Percentiles rank a stretch among this genome's conserved stretches.
These are phyloP conservation scores for Odontophorus gujanensis DNA, from an alignment of 2,113 vertebrate species.

Conservation along the genomic window DNA sequence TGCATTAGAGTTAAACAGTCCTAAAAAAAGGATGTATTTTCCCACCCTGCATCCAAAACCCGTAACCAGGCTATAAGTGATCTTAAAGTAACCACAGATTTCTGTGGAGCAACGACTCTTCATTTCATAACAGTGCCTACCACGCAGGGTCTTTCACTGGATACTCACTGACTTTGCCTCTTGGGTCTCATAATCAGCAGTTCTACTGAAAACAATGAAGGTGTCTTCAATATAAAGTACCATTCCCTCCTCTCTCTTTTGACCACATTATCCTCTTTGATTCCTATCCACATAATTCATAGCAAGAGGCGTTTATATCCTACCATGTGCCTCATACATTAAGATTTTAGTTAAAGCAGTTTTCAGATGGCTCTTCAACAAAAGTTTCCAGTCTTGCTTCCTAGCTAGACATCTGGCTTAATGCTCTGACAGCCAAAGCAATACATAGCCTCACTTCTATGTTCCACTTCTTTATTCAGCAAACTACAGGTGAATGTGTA, in stretches of 20 bases:
- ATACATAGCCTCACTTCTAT: not conserved
- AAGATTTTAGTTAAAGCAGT: not conserved
- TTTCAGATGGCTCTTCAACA: not conserved
- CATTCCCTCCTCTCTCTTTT: not conserved
- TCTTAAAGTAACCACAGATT: not conserved
- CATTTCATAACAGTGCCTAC: rapidly evolving
- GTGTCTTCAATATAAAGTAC: not conserved
- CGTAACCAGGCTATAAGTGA: rapidly evolving
- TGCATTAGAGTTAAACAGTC: rapidly evolving
- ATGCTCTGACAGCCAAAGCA: not conserved
- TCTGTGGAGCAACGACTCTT: not conserved
- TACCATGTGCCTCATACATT: not conserved
- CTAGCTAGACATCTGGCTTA: not conserved
- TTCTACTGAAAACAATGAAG: not conserved
- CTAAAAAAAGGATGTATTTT: not conserved
- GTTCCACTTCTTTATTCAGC: too few species aligned
- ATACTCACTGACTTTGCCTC: not conserved
- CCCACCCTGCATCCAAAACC: not conserved
- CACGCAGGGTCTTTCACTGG: not conserved
- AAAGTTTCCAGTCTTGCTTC: not conserved
- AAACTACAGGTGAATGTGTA: rapidly evolving
- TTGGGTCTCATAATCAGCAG: not conserved
- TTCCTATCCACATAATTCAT: not conserved
- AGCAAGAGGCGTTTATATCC: not conserved
- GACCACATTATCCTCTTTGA: not conserved